phyloP scores from a whole-genome alignment of 2,113 vertebrate species.

The Origma solitaria region DNA sequence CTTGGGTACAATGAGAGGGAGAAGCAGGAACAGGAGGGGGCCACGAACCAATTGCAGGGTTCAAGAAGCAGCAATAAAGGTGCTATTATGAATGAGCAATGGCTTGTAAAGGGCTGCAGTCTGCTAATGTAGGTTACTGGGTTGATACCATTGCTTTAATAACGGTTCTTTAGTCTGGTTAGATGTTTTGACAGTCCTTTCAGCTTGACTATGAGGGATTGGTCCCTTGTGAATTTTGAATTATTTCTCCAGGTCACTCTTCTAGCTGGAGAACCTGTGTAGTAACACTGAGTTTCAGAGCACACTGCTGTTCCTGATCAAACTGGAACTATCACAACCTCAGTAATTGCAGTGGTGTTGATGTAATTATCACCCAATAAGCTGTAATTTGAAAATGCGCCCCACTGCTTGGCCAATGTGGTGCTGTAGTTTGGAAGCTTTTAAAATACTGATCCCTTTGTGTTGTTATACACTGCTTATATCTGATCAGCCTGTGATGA shows the following conservation, averaged over 20 bases:
- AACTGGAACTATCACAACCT: not conserved
- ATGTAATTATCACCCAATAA: not conserved
- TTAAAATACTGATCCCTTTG: not conserved
- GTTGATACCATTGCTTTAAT: not conserved
- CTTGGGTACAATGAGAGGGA: not conserved
- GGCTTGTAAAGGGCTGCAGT: not conserved
- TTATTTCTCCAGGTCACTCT: not conserved
- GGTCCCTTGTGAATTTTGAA: not conserved
- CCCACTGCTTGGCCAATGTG: not conserved
- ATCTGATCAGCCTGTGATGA: not conserved
- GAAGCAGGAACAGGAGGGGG: not conserved
- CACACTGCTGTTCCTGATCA: not conserved
- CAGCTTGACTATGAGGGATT: not conserved
- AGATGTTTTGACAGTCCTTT: not conserved
- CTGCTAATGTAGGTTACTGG: slow-evolving; percentile 6
- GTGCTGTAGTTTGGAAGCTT: not conserved
- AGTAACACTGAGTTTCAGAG: not conserved
- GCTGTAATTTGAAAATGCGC: not conserved
- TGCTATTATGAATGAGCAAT: not conserved
- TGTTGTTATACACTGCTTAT: not conserved
- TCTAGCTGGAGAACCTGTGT: not conserved
- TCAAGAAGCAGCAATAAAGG: not conserved
- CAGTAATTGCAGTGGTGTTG: not conserved
- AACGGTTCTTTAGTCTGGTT: not conserved
- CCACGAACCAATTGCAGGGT: not conserved